Base-by-base conservation (phyloP, 2,888 invertebrate genomes). In the Eristalis tenax region DNA sequence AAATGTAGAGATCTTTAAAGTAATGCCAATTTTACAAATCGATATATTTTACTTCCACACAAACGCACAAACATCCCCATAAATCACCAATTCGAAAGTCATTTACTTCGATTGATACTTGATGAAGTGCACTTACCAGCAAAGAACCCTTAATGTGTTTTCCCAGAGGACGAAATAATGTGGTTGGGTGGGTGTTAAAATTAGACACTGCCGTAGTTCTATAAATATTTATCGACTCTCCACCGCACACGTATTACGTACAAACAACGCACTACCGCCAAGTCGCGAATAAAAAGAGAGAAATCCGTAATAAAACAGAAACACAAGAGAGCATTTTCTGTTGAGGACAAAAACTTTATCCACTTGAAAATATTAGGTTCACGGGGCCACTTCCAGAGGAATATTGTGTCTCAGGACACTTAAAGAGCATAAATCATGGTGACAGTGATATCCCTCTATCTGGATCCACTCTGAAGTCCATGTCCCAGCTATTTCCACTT, bases 391-490 rank as follows among this genome's bases (percentile, higher is more conserved):
- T 8, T 18, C 8, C 18, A 50, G 18, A 18, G 50, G 74, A 68
- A 63, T 66, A 23, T 22, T 59, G 23, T 10, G 28, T 15, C 40
- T 15, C 22, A 56, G 61, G 61, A 22, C 22, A 56, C 57, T 8
- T 28, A 69, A 69, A 75, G 28, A 68, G 43, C 57, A 69, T 75
- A 81, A 75, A 69, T 81, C 81, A 75, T 75, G 63, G 22, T 63
- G 69, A 70, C 69, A 70, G 57, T 81, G 81, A 70, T 64, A 59
- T 70, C 64, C 40, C 65, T 57, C 68, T 57, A 59, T 40, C 64
- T 64, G 69, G 28, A 43, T 73, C 40, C n/a, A 22, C 22, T 43
- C 35, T 35, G 66, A 69, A 38, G 43, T 38, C 50, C 61, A 70
- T 56, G 64, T 69, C 15, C 11, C 66, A 26, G 35, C 68, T 13